Base-by-base conservation (phyloP, 2,113 vertebrate species). In the Hydrolagus affinis region DNA sequence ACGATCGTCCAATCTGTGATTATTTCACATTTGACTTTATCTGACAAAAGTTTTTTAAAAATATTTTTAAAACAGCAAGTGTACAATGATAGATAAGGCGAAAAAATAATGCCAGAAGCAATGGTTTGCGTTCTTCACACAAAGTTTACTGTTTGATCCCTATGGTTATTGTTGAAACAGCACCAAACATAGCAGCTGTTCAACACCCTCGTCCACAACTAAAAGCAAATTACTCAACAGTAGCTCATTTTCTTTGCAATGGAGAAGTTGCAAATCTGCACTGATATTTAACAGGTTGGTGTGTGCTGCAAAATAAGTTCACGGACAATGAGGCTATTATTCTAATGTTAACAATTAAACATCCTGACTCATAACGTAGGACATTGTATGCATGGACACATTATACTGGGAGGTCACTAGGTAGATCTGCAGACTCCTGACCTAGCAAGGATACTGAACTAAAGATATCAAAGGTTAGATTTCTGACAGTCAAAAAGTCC, bases 401-500 rank as follows among this genome's bases (percentile, higher is more conserved):
- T 66, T 68, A 32, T 17, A 83, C 8, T 66, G 62, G 62, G 76
- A 30, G 78, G 78, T 83, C 30, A 83, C 25, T 30, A 14, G 62
- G 25, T 32, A 83, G 78, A 83, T 83, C 59, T 83, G 6, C 60
- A 68, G 78, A 64, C 66, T 66, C 32, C 78, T 83, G 78, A 83
- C 78, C 78, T 83, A 64, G 9, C 62, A 83, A 66, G 62, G 60
- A 25, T 83, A 83, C 62, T 83, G 78, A 83, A 83, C 30, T 83
- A 90, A 90, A 90, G 89, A 90, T 88, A 88, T 88, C 88, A 86
- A 89, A 89, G 87, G 87, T 87, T 90, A 90, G 88, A 90, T 86
- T 90, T 88, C 88, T 89, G 88, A 90, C 88, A 88, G 87, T 88
- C 86, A 88, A 89, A 91, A 87, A 86, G 86, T 89, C 91, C 90